Conservation (phyloP, 1,140 invertebrate species). For the Drosophila bocki region DNA sequence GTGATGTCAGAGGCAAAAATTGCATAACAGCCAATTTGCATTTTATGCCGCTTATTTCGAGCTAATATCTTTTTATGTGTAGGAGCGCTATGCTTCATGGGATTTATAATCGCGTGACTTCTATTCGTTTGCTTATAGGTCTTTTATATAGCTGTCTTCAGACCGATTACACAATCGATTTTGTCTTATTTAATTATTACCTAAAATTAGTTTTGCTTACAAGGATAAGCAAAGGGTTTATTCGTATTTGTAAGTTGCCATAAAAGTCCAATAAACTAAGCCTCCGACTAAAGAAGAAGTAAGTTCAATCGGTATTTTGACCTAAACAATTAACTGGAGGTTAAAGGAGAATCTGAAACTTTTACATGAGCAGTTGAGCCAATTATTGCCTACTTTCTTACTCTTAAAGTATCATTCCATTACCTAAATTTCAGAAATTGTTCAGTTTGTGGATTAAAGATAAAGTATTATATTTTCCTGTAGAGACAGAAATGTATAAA, state of each 20-base stretch:
- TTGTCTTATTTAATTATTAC: constrained; percentile 1
- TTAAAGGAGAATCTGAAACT: not conserved
- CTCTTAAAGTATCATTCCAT: not conserved
- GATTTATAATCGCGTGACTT: constrained; percentile 12
- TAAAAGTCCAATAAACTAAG: too few relatives aligned
- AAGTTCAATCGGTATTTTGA: not conserved
- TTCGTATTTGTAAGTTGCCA: too few relatives aligned
- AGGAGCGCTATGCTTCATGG: not conserved
- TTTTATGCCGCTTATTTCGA: constrained; percentile 4
- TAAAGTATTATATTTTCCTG: too few relatives aligned
- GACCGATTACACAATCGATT: constrained; percentile 1
- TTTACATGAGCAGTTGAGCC: not conserved
- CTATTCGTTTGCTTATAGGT: not conserved
- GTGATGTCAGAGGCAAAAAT: not conserved
- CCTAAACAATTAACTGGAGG: too few relatives aligned
- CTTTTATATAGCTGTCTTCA: not conserved
- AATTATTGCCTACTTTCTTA: too few relatives aligned
- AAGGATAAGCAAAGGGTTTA: too few relatives aligned
- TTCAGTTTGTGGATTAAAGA: not conserved
- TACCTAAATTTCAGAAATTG: not conserved
- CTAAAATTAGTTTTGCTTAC: not conserved
- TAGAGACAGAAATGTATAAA: too few relatives aligned
- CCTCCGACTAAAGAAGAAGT: too few relatives aligned
- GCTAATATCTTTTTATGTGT: constrained; percentile 14
- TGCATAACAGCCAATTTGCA: constrained; percentile 3